These are phyloP conservation scores for Belgica antarctica DNA, from an alignment of 2,888 invertebrate species.

Conservation along the genomic window DNA sequence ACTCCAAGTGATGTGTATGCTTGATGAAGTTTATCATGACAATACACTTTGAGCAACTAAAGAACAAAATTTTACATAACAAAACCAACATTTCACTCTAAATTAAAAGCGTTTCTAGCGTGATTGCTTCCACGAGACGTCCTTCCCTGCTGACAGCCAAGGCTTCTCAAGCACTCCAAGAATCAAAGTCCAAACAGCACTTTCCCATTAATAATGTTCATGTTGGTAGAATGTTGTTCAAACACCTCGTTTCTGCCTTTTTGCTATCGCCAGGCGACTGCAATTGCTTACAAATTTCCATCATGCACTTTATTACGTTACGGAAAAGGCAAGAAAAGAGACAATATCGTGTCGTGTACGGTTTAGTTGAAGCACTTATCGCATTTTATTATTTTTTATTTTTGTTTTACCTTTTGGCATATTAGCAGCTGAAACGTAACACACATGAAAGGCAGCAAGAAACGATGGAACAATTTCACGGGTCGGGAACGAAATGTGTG, in stretches of 20 bases:
- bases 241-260: constrained; percentile 15
- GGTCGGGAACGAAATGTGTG: background rate
- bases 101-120: too few relatives aligned
- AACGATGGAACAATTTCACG: constrained; percentile 39
- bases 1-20: too few relatives aligned
- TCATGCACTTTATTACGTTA: constrained; percentile 27
- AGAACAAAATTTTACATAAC: too few relatives aligned
- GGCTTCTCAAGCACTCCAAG: background rate
- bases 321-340: constrained; percentile 5
- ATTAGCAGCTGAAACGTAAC: constrained; percentile 38
- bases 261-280: background rate
- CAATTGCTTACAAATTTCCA: background rate
- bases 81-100: too few relatives aligned
- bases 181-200: background rate
- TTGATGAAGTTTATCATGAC: too few relatives aligned
- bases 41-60: background rate
- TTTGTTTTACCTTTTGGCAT: constrained; percentile 41
- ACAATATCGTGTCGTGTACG: constrained; percentile 23
- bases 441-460: constrained; percentile 18
- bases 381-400: too few relatives aligned
- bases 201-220: constrained; percentile 15
- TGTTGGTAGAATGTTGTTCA: background rate
- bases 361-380: constrained; percentile 39
- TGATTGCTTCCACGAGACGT: too few relatives aligned
- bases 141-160: background rate